A percentile compares a stretch with the other conserved stretches of the same genome.
Evolutionary conservation across 2,888 invertebrate species (phyloP).

Genomic region (Amphimallon solstitiale): DNA sequence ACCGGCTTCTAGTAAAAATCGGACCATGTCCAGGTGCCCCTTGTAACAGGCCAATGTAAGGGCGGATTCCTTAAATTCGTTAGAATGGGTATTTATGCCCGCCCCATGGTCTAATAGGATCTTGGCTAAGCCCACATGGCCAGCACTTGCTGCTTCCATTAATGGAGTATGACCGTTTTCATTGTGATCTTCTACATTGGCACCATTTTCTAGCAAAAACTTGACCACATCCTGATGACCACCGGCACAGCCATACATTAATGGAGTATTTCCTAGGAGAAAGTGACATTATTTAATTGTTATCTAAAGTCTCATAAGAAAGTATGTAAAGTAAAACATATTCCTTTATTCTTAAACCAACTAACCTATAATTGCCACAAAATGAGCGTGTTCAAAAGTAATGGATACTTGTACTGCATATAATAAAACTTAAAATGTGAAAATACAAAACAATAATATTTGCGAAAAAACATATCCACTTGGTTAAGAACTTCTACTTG

Average conservation of each 20-base stretch:
- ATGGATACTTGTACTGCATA: no score
- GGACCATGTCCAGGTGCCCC: conserved; percentile 98
- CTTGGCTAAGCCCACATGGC: conserved; percentile 92
- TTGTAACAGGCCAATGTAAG: conserved; percentile 74
- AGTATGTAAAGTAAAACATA: no score
- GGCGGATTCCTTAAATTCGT: conserved; percentile 91
- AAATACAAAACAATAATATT: no score
- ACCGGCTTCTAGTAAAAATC: conserved; percentile 94
- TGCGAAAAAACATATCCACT: no score
- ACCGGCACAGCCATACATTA: conserved; percentile 96
- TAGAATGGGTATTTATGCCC: conserved; percentile 98
- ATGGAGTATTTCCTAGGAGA: conserved; percentile 84
- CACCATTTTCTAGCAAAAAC: conserved; percentile 87
- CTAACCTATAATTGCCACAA: no score
- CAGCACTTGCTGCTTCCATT: conserved; percentile 98
- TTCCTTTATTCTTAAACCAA: no score
- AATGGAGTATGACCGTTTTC: conserved; percentile 99
- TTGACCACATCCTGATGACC: conserved; percentile 94
- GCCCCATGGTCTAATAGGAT: conserved; percentile 93
- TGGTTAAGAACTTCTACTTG: no score
- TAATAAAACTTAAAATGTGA: no score
- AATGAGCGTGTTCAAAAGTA: no score
- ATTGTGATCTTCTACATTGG: conserved; percentile 98
- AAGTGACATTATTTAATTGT: conserved; percentile 29
- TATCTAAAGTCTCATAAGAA: no score